phyloP scores from a whole-genome alignment of 2,888 invertebrate species.

The Drosophila sordidula region DNA sequence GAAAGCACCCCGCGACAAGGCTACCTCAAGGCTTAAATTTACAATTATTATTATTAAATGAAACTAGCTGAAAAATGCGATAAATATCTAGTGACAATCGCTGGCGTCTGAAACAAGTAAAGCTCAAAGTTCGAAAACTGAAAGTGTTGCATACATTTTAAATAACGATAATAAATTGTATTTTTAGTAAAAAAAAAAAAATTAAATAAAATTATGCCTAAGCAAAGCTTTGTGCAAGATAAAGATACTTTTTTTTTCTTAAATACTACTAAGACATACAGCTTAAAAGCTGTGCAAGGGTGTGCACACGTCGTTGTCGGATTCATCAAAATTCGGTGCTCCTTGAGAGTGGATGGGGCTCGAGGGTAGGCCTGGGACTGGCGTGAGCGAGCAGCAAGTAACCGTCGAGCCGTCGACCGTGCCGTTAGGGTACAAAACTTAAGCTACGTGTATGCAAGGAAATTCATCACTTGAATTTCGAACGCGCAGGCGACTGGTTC shows the following conservation, averaged over 20 bases:
- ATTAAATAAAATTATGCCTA: too few species aligned
- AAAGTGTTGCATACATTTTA: too few species aligned
- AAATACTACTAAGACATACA: too few species aligned
- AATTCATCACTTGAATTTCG: conserved; percentile 83
- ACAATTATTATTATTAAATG: not conserved
- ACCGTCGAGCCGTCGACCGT: conserved; percentile 41
- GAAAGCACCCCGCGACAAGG: not conserved
- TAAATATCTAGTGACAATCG: not conserved
- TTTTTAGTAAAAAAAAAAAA: too few species aligned
- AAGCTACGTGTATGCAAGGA: conserved; percentile 80
- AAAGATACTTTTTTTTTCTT: too few species aligned
- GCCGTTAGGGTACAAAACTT: conserved; percentile 77
- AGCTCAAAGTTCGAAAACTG: too few species aligned
- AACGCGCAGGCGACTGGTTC: conserved; percentile 82
- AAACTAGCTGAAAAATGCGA: not conserved
- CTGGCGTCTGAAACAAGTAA: too few species aligned
- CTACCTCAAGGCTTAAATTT: not conserved
- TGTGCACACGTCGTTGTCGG: conserved; percentile 21
- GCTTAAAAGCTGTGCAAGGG: conserved; percentile 33
- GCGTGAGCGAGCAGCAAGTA: conserved; percentile 63
- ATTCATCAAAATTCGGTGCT: conserved; percentile 6
- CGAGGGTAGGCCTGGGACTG: conserved; percentile 27
- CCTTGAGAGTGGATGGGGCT: conserved; percentile 26
- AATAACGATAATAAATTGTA: too few species aligned
- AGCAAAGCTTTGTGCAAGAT: too few species aligned